Percentiles rank a stretch among this genome's conserved stretches.
Evolutionary conservation across 2,888 invertebrate genomes (phyloP).

Genomic region (Conchocele bisecta): DNA sequence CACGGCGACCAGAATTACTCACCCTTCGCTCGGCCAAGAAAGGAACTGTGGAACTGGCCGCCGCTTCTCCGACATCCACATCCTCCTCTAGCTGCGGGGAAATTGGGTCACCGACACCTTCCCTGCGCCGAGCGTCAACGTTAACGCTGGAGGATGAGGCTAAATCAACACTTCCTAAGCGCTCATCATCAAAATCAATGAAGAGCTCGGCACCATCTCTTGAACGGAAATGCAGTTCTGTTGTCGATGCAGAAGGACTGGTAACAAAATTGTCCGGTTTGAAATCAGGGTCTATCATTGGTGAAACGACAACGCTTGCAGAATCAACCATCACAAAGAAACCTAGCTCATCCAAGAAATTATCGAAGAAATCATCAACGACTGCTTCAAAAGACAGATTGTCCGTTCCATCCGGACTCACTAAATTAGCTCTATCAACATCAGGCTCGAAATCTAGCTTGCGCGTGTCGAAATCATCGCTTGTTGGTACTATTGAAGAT

Average conservation of each 20-base stretch:
- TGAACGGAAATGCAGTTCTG: too few species aligned
- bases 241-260: too few species aligned
- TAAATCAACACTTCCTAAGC: not conserved
- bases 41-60: not conserved
- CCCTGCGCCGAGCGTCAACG: conserved; percentile 47
- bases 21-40: not conserved
- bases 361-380: conserved; percentile 7
- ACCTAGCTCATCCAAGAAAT: not conserved
- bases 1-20: not conserved
- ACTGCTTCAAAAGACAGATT: too few species aligned
- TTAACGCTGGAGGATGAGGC: conserved; percentile 38
- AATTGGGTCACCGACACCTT: conserved; percentile 10
- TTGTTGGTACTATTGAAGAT: conserved; percentile 37
- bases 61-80: not conserved
- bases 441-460: too few species aligned
- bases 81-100: not conserved
- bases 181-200: conserved; percentile 7
- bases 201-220: too few species aligned
- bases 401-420: not conserved
- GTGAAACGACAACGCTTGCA: conserved; percentile 40
- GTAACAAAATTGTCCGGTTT: too few species aligned
- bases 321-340: not conserved
- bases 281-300: conserved; percentile 49
- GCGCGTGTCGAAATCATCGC: conserved; percentile 38
- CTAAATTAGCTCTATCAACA: not conserved